Percentiles rank a stretch among this genome's conserved stretches.
phyloP scores from a whole-genome alignment of 2,888 invertebrate genomes.

The Caenorhabditis sp. region DNA sequence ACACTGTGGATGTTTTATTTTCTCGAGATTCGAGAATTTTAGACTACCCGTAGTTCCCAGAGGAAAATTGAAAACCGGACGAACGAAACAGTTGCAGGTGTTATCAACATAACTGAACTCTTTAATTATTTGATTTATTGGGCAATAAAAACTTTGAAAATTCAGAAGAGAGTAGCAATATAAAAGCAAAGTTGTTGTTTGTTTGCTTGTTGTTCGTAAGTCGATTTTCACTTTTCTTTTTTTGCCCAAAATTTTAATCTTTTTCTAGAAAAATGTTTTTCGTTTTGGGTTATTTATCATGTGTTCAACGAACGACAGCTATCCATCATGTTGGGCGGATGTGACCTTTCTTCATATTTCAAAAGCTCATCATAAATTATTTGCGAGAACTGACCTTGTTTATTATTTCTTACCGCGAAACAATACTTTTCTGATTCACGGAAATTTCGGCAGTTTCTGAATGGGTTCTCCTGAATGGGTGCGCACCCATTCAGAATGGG shows the following conservation, averaged over 20 bases:
- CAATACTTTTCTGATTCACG: too few relatives aligned
- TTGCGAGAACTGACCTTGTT: not conserved
- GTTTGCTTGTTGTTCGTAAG: not conserved
- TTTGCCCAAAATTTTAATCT: not conserved
- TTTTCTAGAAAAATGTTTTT: not conserved
- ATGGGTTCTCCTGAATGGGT: too few relatives aligned
- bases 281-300: not conserved
- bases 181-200: not conserved
- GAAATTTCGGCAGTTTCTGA: too few relatives aligned
- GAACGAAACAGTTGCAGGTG: too few relatives aligned
- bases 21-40: too few relatives aligned
- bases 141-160: not conserved
- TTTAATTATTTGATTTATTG: not conserved
- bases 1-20: too few relatives aligned
- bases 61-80: too few relatives aligned
- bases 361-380: not conserved
- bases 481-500: too few relatives aligned
- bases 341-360: not conserved
- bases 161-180: not conserved
- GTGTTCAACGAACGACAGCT: not conserved
- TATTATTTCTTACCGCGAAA: not conserved
- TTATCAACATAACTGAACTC: too few relatives aligned
- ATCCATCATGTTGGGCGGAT: not conserved
- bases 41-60: too few relatives aligned
- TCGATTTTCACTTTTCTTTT: not conserved